phyloP scores from a whole-genome alignment of 2,113 vertebrate species.

The Cottus gobio region DNA sequence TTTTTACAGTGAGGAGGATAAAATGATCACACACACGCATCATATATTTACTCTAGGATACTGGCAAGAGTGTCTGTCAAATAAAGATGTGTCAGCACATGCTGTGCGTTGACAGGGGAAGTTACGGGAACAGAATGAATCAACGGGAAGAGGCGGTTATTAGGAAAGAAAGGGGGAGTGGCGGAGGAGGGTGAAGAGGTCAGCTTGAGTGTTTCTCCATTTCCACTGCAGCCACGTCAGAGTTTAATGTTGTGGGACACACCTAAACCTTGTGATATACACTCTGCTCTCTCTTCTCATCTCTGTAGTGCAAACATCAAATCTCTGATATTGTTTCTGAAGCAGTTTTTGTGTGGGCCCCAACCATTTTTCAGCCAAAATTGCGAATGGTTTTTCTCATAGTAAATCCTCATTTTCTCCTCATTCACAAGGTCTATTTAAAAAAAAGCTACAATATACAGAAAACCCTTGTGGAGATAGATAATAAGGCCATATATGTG shows the following conservation, averaged over 20 bases:
- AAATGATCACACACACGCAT: slow-evolving; percentile 7
- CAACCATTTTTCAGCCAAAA: no score
- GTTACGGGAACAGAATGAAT: slow-evolving; percentile 36
- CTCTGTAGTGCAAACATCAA: not conserved
- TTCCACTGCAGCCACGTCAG: slow-evolving; percentile 22
- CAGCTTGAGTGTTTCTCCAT: slow-evolving; percentile 13
- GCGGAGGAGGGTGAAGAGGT: slow-evolving; percentile 10
- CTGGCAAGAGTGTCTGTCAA: slow-evolving; percentile 20
- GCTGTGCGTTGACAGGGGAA: slow-evolving; percentile 15
- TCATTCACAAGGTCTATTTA: no score
- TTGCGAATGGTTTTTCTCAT: no score
- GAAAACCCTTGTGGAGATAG: no score
- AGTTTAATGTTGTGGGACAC: slow-evolving; percentile 31
- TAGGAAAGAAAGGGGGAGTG: not conserved
- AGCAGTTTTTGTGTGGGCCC: not conserved
- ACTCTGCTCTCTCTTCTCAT: slow-evolving; percentile 10
- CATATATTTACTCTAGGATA: slow-evolving; percentile 29
- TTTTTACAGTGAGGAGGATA: slow-evolving; percentile 3
- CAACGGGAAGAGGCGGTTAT: slow-evolving; percentile 22
- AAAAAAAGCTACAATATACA: no score
- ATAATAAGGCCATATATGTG: no score
- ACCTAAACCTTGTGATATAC: slow-evolving; percentile 10
- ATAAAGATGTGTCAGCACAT: slow-evolving; percentile 39
- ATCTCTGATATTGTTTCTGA: not conserved
- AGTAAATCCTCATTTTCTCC: no score